Conservation (phyloP, 2,113 vertebrate species). For the Eclectus roratus region DNA sequence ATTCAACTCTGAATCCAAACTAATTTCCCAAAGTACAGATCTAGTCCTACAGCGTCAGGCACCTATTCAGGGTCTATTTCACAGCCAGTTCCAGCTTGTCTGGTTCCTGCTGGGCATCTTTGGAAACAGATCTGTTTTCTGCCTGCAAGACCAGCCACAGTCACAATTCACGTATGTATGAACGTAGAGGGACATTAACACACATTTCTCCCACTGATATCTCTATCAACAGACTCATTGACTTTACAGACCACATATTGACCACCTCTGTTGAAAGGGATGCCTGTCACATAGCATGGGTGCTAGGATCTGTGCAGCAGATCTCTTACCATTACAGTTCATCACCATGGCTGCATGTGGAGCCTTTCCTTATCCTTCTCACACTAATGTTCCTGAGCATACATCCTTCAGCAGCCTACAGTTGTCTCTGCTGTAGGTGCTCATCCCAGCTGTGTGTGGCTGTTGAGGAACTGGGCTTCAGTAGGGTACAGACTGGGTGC, state of each 20-base stretch:
- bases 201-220: neutral
- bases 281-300: rapidly evolving
- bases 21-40: neutral
- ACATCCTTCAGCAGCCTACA: neutral
- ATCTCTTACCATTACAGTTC: neutral
- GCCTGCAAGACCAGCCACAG: neutral
- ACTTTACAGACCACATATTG: neutral
- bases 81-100: neutral
- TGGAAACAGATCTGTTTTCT: neutral
- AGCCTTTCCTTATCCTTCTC: neutral
- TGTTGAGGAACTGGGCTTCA: neutral
- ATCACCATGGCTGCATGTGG: neutral
- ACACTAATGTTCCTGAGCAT: neutral
- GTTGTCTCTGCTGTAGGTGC: neutral
- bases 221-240: neutral
- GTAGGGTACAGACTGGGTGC: rapidly evolving
- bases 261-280: neutral
- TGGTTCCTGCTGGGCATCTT: neutral
- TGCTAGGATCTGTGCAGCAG: neutral
- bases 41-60: neutral
- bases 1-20: neutral
- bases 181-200: neutral
- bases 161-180: neutral
- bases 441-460: neutral
- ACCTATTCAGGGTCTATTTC: neutral